Percentiles rank a stretch among this genome's conserved stretches.
phyloP scores from a whole-genome alignment of 2,888 invertebrate species.

The Drosophila basisetae region DNA sequence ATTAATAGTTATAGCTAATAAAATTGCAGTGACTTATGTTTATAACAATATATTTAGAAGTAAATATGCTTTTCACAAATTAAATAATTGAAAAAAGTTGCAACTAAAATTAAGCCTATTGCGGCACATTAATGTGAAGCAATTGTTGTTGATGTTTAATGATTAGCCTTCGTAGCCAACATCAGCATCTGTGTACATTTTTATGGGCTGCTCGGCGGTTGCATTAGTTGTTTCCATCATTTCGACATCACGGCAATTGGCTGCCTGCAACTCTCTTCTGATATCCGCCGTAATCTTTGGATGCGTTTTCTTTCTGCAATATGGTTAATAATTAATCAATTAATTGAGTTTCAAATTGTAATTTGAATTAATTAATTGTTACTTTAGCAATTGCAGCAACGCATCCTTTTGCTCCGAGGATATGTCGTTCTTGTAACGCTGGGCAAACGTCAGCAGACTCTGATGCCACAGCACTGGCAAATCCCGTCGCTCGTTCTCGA shows the following conservation, averaged over 20 bases:
- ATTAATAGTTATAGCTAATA: neutral
- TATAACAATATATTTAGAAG: slow-evolving; percentile 43
- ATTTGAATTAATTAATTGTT: slow-evolving; percentile 9
- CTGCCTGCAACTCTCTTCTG: slow-evolving; percentile 93
- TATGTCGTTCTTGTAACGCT: slow-evolving; percentile 97
- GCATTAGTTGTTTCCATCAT: slow-evolving; percentile 83
- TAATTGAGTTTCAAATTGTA: slow-evolving; percentile 9
- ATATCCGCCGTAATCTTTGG: slow-evolving; percentile 90
- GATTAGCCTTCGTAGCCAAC: slow-evolving; percentile 67
- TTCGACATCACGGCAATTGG: slow-evolving; percentile 92
- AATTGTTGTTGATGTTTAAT: no score
- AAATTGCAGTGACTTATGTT: slow-evolving; percentile 12
- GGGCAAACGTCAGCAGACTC: slow-evolving; percentile 95
- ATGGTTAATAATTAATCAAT: neutral
- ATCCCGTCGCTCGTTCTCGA: slow-evolving; percentile 92
- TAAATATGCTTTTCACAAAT: slow-evolving; percentile 30
- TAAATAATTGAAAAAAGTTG: slow-evolving; percentile 27
- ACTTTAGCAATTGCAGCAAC: slow-evolving; percentile 90
- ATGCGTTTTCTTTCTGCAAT: slow-evolving; percentile 83
- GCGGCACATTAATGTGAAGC: neutral
- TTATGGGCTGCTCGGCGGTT: slow-evolving; percentile 58
- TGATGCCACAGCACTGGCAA: slow-evolving; percentile 99
- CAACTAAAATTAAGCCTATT: slow-evolving; percentile 16
- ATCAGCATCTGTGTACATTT: slow-evolving; percentile 81
- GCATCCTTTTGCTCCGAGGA: slow-evolving; percentile 96